Evolutionary conservation across 2,888 invertebrate species (phyloP), one percentile per base, ranked within the genome.

Genomic region (Hypselothyrea guttata): DNA sequence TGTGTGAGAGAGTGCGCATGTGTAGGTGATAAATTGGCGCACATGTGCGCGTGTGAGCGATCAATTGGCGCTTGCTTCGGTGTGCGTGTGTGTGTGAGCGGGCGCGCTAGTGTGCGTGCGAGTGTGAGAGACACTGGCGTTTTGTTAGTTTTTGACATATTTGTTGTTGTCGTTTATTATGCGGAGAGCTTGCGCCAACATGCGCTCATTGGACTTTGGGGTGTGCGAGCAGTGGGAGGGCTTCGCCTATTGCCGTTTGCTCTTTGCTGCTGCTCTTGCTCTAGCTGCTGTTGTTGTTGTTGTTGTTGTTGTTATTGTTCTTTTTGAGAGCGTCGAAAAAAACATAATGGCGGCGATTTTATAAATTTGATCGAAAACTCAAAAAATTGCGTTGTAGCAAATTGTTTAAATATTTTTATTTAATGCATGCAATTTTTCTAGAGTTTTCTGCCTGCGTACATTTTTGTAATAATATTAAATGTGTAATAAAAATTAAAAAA

Each of bases 331-430:
- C 59, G 41, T 40, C 31, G 48, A 54, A 54, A 64, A 82, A 79
- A 79, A 83, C 86, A 81, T 73, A 85, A 81, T 81, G 81, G 81
- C 81, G 81, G 82, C 84, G 61, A 71, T 74, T 71, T 72, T 58
- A 67, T 61, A 78, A 55, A 77, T 75, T 75, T 74, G 60, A 83
- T 76, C 72, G 77, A 76, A 83, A 78, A 76, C 60, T 65, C 46
- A 67, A 68, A 84, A n/a, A 78, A 78, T 63, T 81, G 86, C 84
- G 86, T 85, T 84, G 86, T 81, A 84, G 68, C 58, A 83, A 81
- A 84, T 86, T 84, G 71, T 84, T 83, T 56, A 75, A 82, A 64
- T 66, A 66, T 71, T 70, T 54, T 54, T 37, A 30, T 52, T 27
- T 42, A n/a, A 28, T 65, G 45, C 64, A 56, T 52, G 56, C 37